Evolutionary conservation across 2,888 invertebrate species (phyloP).

Genomic region (Mesorhabditis spiculigera): DNA sequence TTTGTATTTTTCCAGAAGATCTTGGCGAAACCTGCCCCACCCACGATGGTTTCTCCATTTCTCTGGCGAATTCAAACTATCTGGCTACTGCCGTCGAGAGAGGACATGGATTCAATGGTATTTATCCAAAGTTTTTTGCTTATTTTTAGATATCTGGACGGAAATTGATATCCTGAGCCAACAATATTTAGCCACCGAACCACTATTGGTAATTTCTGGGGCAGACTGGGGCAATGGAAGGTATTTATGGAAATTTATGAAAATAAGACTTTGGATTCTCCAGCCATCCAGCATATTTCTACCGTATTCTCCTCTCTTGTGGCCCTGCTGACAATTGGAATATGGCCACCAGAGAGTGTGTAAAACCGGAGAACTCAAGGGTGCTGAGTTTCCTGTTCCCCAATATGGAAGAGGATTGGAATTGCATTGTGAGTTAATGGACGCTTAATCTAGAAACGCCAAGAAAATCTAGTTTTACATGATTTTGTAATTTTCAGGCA

Average conservation of each 20-base stretch:
- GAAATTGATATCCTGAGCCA: too few species aligned
- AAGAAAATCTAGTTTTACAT: too few species aligned
- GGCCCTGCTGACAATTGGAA: not conserved
- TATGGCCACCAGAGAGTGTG: not conserved
- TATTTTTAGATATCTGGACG: too few species aligned
- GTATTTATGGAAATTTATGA: not conserved
- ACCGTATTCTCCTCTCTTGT: not conserved
- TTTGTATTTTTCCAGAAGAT: too few species aligned
- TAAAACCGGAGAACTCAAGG: not conserved
- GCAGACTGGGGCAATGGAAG: not conserved
- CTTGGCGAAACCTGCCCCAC: too few species aligned
- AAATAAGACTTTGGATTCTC: not conserved
- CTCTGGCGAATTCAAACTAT: too few species aligned
- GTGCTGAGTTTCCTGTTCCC: not conserved
- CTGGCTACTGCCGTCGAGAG: too few species aligned
- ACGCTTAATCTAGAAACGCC: too few species aligned
- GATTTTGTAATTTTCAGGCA: not conserved
- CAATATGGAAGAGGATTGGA: conserved; percentile 2
- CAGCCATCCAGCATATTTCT: not conserved
- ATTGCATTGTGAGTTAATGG: not conserved
- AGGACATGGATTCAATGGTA: too few species aligned
- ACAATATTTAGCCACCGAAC: not conserved
- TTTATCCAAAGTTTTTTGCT: too few species aligned
- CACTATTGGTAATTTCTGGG: conserved; percentile 4
- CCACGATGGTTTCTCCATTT: too few species aligned